Conservation (phyloP, 1,140 invertebrate species). For the Drosophila subobscura region DNA sequence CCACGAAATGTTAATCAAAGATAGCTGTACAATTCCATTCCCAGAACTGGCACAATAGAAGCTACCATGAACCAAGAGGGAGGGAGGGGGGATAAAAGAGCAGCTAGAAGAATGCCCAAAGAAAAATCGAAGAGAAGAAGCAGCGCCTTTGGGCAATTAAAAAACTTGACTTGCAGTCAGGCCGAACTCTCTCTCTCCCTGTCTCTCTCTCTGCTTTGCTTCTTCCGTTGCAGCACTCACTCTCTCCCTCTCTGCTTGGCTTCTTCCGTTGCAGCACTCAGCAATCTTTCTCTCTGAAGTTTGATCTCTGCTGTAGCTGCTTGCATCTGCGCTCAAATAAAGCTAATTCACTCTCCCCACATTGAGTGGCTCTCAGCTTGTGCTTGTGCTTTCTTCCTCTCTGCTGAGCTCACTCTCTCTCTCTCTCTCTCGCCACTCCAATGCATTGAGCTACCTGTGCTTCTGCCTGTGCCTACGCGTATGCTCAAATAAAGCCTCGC, state of each 20-base stretch:
- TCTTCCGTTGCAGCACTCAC: conserved; percentile 10
- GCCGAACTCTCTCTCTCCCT: background rate
- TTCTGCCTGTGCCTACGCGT: too few relatives aligned
- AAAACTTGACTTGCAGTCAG: conserved; percentile 51
- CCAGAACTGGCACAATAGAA: conserved; percentile 76
- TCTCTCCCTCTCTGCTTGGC: conserved; percentile 14
- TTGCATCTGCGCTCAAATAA: too few relatives aligned
- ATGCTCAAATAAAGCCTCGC: background rate
- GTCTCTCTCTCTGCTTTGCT: conserved; percentile 14
- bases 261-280: conserved; percentile 12
- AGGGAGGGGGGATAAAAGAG: conserved; percentile 23
- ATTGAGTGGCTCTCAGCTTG: too few relatives aligned
- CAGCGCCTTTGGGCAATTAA: conserved; percentile 65
- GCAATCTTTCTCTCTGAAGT: background rate
- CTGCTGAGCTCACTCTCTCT: too few relatives aligned
- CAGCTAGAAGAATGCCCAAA: conserved; percentile 36
- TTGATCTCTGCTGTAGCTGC: too few relatives aligned
- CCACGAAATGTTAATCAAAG: conserved; percentile 74
- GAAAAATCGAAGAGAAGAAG: conserved; percentile 62
- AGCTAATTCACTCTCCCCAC: too few relatives aligned
- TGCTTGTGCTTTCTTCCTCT: too few relatives aligned
- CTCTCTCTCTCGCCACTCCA: too few relatives aligned
- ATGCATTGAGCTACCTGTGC: too few relatives aligned
- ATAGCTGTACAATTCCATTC: conserved; percentile 80
- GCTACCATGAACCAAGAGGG: conserved; percentile 39